Evolutionary conservation across 2,113 vertebrate genomes (phyloP).

Genomic region (Ifrita kowaldi): DNA sequence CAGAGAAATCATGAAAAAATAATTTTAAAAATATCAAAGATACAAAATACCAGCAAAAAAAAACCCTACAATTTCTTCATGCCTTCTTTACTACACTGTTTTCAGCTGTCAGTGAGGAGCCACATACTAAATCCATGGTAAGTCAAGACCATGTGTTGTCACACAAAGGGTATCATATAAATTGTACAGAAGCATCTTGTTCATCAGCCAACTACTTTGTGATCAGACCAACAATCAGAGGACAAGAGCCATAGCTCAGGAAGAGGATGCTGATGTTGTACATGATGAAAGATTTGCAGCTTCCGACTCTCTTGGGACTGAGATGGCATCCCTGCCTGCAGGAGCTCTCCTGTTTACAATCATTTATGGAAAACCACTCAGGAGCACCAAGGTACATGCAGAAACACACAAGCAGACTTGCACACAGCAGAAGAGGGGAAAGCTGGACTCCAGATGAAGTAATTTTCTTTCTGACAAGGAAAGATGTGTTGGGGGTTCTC

Average conservation of each 20-base stretch:
- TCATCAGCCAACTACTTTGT: background rate
- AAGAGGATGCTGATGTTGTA: background rate
- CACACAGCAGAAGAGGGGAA: background rate
- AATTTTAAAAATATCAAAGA: fast-evolving
- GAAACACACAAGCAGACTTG: background rate
- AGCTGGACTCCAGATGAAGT: background rate
- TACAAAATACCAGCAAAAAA: background rate
- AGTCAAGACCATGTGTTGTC: background rate
- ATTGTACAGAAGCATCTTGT: background rate
- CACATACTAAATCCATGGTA: background rate
- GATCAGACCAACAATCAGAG: background rate
- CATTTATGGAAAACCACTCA: background rate
- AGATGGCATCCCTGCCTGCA: background rate
- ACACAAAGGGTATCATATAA: background rate
- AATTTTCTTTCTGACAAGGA: background rate
- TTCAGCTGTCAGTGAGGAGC: background rate
- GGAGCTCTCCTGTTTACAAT: background rate
- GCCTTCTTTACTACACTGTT: background rate
- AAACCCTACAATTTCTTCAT: fast-evolving
- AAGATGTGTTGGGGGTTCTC: background rate
- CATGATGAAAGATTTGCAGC: background rate
- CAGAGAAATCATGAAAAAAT: background rate
- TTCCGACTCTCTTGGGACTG: background rate
- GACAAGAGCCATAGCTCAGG: background rate
- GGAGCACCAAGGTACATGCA: fast-evolving